Evolutionary conservation across 2,113 vertebrate genomes (phyloP), one percentile per base, ranked within the genome.

Genomic region (Echinops telfairi): DNA sequence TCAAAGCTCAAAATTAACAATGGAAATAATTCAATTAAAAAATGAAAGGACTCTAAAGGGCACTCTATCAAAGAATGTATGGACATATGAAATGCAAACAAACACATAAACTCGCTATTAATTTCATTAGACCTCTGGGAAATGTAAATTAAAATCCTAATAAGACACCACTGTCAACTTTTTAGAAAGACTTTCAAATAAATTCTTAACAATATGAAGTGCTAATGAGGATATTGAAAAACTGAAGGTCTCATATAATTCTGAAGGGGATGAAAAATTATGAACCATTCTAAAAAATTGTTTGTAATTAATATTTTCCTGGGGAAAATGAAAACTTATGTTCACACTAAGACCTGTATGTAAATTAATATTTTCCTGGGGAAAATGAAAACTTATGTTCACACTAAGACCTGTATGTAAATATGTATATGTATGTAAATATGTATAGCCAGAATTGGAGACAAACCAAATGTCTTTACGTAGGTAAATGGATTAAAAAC

Each of bases 131-230:
- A 6, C 3, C 68, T 36, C 47, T 75, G 33, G 53, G 19, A 92
- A 77, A 82, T 86, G 68, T 92, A 89, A 84, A 57, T 58, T 62
- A 84, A 64, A 84, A 77, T 11, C 22, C 83, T 23, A 47, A 53
- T 29, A 60, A 16, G 9, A 87, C 25, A 23, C 11, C 3, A 79
- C 25, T 47, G 62, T 0, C 70, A 19, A 31, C 1, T 2, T 20
- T 70, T 47, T 73, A 38, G 53, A 83, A 88, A 33, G 7, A 20
- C 7, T 90, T 94, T 58, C 31, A 80, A 88, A 75, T 68, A 78
- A 10, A 43, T 81, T 86, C 4, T 66, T 43, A 36, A 68, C 20
- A 27, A 7, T 40, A 53, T 2, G 20, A 81, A 81, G 17, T 79
- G 6, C 2, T 64, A 27, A 17, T 29, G 38, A 92, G 60, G 5